Evolutionary conservation across 2,797 vertebrate genomes (phyloP), one percentile per base, ranked within the genome.

Genomic region (Discoglossus pictus): DNA sequence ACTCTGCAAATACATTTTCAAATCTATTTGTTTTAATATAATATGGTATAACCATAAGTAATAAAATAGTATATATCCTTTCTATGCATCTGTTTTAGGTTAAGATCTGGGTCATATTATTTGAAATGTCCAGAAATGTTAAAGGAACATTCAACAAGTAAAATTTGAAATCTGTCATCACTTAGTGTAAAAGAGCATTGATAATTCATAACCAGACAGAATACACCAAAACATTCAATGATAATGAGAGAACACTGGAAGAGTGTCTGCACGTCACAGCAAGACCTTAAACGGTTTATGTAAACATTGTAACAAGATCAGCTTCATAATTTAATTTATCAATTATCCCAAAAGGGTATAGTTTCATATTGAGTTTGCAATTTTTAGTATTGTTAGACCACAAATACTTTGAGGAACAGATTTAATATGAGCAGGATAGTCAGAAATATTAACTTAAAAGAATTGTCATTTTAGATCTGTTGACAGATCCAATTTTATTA

Each of bases 241-340:
- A 51, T 42, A 51, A 53, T 34, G 17, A 4, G 15, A 20, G 21
- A 16, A 7, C 12, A 36, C 17, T 21, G 64, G 54, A 48, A 39
- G 15, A 25, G 34, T 40, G 25, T 15, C 50, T 54, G 43, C 43
- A 40, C 35, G 10, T 15, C 43, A 58, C 35, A 23, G 18, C 13
- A 7, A 53, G 17, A 11, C 46, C 52, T 58, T 56, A 56, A 55
- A 65, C 48, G 53, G 43, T 56, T 58, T 50, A 56, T 48, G 56
- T 58, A 66, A 66, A 66, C 63, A 65, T 34, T 48, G 64, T 48
- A 46, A 58, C 54, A 8, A 51, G 54, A 67, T 59, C 36, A 31
- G 35, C 17, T 50, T 50, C 40, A 60, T 59, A 59, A 51, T 60
- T 48, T 48, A 31, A 58, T 59, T 59, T 50, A 34, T 21, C 46